phyloP scores from a whole-genome alignment of 1,140 invertebrate genomes.

The Atta colombica region DNA sequence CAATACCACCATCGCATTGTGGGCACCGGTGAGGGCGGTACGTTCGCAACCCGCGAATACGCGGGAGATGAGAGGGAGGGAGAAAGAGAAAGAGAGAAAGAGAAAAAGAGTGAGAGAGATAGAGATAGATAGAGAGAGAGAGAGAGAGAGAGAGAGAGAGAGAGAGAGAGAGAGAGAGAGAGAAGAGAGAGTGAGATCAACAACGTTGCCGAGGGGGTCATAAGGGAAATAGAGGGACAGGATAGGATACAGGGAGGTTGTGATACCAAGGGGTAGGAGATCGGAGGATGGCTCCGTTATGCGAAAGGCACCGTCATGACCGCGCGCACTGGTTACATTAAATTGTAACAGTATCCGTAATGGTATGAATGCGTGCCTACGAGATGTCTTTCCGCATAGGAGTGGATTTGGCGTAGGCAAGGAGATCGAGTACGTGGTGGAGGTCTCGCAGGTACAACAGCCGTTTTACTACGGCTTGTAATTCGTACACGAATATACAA shows the following conservation, averaged over 20 bases:
- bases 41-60: conserved; percentile 74
- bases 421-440: conserved; percentile 2
- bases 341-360: conserved; percentile 62
- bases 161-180: conserved; percentile 9
- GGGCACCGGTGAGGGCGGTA: conserved; percentile 79
- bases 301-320: conserved; percentile 63
- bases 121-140: not conserved
- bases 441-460: not conserved
- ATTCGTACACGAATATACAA: not conserved
- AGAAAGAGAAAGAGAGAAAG: conserved; percentile 48
- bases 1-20: conserved; percentile 87
- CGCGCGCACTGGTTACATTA: conserved; percentile 56
- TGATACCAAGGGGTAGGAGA: conserved; percentile 47
- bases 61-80: conserved; percentile 62
- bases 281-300: conserved; percentile 69
- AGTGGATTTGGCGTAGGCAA: conserved; percentile 22
- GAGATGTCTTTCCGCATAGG: conserved; percentile 32
- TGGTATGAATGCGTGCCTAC: conserved; percentile 49
- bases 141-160: conserved; percentile 53
- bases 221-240: conserved; percentile 69
- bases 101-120: not conserved
- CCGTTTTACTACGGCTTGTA: not conserved
- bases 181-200: conserved; percentile 61
- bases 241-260: conserved; percentile 51
- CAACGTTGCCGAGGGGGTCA: conserved; percentile 60